phyloP scores from a whole-genome alignment of 2,113 vertebrate species.

The Fregata magnificens region DNA sequence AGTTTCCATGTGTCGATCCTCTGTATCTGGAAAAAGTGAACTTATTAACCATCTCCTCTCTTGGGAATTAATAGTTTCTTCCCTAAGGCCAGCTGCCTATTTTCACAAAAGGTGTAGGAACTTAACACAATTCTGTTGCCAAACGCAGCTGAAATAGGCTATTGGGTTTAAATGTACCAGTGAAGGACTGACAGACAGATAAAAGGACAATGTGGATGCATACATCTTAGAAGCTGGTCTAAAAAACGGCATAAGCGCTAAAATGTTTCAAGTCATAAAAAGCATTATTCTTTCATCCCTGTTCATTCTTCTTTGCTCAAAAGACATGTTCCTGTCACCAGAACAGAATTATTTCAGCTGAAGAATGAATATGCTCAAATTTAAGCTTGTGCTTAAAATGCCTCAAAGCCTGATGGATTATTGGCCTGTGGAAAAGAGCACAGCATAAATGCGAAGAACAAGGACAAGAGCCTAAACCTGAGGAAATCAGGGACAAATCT shows the following conservation, averaged over 20 bases:
- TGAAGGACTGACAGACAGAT: neutral
- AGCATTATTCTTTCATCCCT: neutral
- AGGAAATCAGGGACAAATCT: neutral
- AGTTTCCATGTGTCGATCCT: neutral
- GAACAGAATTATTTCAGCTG: neutral
- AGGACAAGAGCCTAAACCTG: neutral
- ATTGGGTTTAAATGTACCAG: neutral
- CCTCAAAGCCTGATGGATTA: neutral
- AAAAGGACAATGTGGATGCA: rapidly evolving
- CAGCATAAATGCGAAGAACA: neutral
- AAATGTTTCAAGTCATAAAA: neutral
- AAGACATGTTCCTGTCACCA: neutral
- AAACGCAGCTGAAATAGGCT: neutral
- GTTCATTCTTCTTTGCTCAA: neutral
- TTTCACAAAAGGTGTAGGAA: neutral
- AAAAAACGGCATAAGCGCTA: neutral
- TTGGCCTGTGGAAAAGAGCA: neutral
- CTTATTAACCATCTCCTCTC: neutral
- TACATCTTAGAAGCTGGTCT: neutral
- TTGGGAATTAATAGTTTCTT: neutral
- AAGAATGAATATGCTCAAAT: neutral
- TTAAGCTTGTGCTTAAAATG: neutral
- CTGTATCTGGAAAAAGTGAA: neutral
- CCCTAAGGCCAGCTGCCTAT: neutral
- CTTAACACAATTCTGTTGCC: neutral